Evolutionary conservation across 2,888 invertebrate genomes (phyloP), one percentile per base, ranked within the genome.

Genomic region (Noctua fimbriata): DNA sequence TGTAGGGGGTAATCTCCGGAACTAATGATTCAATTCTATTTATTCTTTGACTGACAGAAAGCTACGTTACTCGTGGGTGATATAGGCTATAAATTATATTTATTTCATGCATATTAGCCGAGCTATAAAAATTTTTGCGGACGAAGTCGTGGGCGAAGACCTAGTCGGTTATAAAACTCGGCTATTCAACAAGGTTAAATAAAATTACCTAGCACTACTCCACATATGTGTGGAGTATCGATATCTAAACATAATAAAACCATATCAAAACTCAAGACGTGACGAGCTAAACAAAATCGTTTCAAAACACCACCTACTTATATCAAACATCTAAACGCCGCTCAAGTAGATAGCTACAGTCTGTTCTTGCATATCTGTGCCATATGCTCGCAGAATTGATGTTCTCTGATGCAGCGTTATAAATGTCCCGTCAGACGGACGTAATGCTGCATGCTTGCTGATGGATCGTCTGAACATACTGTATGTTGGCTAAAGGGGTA

Each of bases 371-470:
- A 74, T 75, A 72, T 76, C 76, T 75, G 55, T 78, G 66, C 77
- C 82, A 88, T 85, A 81, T 84, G 87, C 77, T 88, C 32, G 16
- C 76, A 83, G 80, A 88, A 91, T 91, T 89, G 89, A 92, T 92
- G 89, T 86, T 88, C 79, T 83, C 78, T 86, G 89, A 87, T 87
- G 87, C 88, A 78, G 76, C 76, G 79, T 92, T 85, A 91, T 90
- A 90, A 92, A 92, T 91, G 91, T 86, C 77, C 89, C 77, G 89
- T 90, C 91, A 86, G 81, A 76, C 67, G 78, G 73, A 78, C 69
- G 79, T 88, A 87, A 89, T 87, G 87, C 87, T 83, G 79, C 83
- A 77, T 79, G 63, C 74, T 80, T 83, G 86, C 86, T 82, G 89
- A 89, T 88, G 81, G 82, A 81, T 85, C 36, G 71, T 73, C 69